These are phyloP conservation scores for Colistium nudipinnis DNA, from an alignment of 2,113 vertebrate genomes.

Conservation along the genomic window DNA sequence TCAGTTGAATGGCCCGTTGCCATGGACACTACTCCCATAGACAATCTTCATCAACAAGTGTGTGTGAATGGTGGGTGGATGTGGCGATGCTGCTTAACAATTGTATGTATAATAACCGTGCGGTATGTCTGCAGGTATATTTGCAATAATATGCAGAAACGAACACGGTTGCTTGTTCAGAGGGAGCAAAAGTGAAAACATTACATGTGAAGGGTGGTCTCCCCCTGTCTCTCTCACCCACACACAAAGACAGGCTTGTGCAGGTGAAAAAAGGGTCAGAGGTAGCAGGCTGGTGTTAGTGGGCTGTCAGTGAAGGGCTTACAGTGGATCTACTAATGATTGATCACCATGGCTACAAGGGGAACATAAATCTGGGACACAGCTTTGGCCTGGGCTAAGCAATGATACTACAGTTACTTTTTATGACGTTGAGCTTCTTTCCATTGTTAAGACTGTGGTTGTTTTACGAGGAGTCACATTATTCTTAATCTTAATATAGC, in stretches of 20 bases:
- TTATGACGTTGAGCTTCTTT: conserved; percentile 34
- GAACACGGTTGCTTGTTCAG: background rate
- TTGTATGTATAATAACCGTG: background rate
- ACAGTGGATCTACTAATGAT: conserved; percentile 42
- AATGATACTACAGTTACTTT: conserved; percentile 26
- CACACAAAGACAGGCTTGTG: background rate
- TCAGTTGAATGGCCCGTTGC: conserved; percentile 71
- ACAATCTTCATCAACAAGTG: conserved; percentile 39
- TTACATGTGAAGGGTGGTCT: background rate
- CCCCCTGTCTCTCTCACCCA: background rate
- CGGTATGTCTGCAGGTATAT: background rate
- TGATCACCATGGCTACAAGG: conserved; percentile 58
- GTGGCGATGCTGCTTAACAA: conserved; percentile 36
- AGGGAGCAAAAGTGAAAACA: conserved; percentile 3
- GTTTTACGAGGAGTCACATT: background rate
- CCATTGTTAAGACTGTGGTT: background rate
- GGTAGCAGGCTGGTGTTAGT: conserved; percentile 36
- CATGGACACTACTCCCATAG: conserved; percentile 62
- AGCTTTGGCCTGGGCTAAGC: conserved; percentile 12
- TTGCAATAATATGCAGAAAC: background rate
- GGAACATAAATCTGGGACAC: conserved; percentile 45
- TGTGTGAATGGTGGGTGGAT: conserved; percentile 30
- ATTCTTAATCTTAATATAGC: background rate
- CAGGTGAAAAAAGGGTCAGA: conserved; percentile 56
- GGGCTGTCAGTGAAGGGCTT: conserved; percentile 47